Percentiles rank a stretch among this genome's conserved stretches.
phyloP scores from a whole-genome alignment of 53 echinoderm and acorn worm genomes.

The Astropecten irregularis region DNA sequence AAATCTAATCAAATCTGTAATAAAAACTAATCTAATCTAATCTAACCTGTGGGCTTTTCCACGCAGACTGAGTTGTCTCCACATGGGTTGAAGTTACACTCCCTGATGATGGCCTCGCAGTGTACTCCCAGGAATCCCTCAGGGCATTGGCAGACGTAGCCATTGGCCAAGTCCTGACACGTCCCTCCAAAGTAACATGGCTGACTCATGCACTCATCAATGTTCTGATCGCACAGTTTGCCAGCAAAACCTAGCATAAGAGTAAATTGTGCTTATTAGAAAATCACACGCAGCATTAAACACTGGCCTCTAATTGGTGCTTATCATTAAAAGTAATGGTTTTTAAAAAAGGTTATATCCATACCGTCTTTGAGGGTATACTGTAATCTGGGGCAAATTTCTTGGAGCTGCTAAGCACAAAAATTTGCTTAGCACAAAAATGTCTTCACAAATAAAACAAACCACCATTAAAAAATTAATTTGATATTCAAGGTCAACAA shows the following conservation, averaged over 20 bases:
- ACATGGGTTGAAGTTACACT: slow-evolving; percentile 97
- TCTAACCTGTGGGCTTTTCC: slow-evolving; percentile 82
- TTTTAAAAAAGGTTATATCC: too few relatives aligned
- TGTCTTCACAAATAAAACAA: too few relatives aligned
- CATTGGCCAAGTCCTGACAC: slow-evolving; percentile 79
- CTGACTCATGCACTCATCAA: slow-evolving; percentile 87
- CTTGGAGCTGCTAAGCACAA: too few relatives aligned
- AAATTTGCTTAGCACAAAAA: too few relatives aligned
- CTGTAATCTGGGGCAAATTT: too few relatives aligned
- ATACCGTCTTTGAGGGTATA: too few relatives aligned
- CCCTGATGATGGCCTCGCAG: slow-evolving; percentile 90
- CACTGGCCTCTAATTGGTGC: not conserved
- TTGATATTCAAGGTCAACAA: too few relatives aligned
- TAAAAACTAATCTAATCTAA: too few relatives aligned
- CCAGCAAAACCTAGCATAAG: slow-evolving; percentile 78
- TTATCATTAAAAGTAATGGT: not conserved
- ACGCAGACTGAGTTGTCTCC: slow-evolving; percentile 91
- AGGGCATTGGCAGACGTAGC: slow-evolving; percentile 77
- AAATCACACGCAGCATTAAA: not conserved
- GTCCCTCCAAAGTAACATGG: slow-evolving; percentile 94
- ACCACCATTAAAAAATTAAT: too few relatives aligned
- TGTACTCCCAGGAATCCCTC: slow-evolving; percentile 81
- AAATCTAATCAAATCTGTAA: too few relatives aligned
- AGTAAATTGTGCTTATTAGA: too few relatives aligned
- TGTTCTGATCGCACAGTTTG: slow-evolving; percentile 69